These are phyloP conservation scores for Branchipolynoe longqiensis DNA, from an alignment of 2,888 invertebrate genomes.

Conservation along the genomic window DNA sequence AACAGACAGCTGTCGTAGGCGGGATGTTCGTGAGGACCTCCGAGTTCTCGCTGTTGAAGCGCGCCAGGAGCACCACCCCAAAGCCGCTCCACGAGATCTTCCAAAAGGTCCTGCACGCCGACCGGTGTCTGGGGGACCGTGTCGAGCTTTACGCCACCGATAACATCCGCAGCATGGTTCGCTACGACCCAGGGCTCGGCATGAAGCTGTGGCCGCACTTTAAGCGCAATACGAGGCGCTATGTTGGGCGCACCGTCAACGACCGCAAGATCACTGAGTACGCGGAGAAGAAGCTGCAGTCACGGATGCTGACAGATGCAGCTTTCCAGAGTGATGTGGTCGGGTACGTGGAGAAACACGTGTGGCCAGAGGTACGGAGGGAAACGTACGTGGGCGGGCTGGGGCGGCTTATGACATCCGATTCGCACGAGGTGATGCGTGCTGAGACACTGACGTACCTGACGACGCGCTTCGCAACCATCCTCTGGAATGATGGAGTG, in stretches of 20 bases:
- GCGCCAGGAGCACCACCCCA: neutral
- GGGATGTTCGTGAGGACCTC: neutral
- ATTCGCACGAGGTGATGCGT: neutral
- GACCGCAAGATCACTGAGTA: slow-evolving; percentile 17
- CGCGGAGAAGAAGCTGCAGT: slow-evolving; percentile 28
- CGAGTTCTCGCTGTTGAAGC: neutral
- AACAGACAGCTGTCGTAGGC: neutral
- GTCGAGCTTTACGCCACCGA: slow-evolving; percentile 18
- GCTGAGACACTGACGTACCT: neutral
- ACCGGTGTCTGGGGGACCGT: slow-evolving; percentile 9
- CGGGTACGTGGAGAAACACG: neutral
- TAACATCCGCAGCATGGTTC: slow-evolving; percentile 24
- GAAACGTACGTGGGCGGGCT: neutral
- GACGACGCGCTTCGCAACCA: neutral
- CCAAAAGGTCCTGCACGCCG: neutral
- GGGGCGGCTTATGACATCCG: too few species aligned
- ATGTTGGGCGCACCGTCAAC: neutral
- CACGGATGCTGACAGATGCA: slow-evolving; percentile 11
- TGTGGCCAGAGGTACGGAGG: slow-evolving; percentile 5
- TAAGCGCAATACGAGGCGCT: slow-evolving; percentile 42
- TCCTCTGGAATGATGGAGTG: neutral
- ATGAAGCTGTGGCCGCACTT: slow-evolving; percentile 48
- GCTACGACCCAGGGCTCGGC: slow-evolving; percentile 44
- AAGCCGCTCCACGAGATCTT: neutral
- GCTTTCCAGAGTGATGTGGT: slow-evolving; percentile 23